phyloP scores from a whole-genome alignment of 2,888 invertebrate species.

The Aethes cnicana region DNA sequence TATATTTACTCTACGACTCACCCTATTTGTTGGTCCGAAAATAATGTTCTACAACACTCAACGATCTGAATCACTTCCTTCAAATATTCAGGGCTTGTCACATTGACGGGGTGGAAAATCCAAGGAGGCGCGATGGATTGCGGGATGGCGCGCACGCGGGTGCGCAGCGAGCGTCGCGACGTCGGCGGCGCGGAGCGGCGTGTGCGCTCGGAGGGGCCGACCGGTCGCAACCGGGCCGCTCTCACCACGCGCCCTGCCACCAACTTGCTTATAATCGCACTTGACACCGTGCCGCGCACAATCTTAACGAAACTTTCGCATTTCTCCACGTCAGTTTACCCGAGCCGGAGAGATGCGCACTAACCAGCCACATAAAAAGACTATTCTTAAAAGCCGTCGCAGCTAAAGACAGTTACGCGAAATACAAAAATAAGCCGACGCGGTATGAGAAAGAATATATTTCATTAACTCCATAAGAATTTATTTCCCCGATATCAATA shows the following conservation, averaged over 20 bases:
- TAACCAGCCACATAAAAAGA: too few species aligned
- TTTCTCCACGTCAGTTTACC: slow-evolving; percentile 63
- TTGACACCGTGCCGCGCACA: slow-evolving; percentile 75
- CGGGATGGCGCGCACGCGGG: slow-evolving; percentile 59
- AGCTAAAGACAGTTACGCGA: too few species aligned
- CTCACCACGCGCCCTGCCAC: slow-evolving; percentile 72
- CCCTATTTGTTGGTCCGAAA: slow-evolving; percentile 18
- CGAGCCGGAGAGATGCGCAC: slow-evolving; percentile 22
- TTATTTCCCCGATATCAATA: slow-evolving; percentile 7
- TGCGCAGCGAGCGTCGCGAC: slow-evolving; percentile 75
- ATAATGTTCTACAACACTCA: slow-evolving; percentile 19
- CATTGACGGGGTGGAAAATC: slow-evolving; percentile 22
- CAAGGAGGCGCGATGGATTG: slow-evolving; percentile 26
- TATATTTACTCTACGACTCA: slow-evolving; percentile 20
- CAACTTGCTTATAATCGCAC: slow-evolving; percentile 73
- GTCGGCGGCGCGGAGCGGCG: slow-evolving; percentile 74
- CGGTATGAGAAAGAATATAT: too few species aligned
- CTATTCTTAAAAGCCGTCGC: too few species aligned
- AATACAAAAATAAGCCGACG: too few species aligned
- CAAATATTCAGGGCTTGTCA: slow-evolving; percentile 8
- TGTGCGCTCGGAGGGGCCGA: slow-evolving; percentile 77
- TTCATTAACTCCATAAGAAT: not conserved
- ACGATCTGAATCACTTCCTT: slow-evolving; percentile 20
- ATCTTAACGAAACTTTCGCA: slow-evolving; percentile 78
- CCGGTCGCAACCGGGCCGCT: slow-evolving; percentile 81